Evolutionary conservation across 2,888 invertebrate genomes (phyloP).

Genomic region (Rhagonycha fulva): DNA sequence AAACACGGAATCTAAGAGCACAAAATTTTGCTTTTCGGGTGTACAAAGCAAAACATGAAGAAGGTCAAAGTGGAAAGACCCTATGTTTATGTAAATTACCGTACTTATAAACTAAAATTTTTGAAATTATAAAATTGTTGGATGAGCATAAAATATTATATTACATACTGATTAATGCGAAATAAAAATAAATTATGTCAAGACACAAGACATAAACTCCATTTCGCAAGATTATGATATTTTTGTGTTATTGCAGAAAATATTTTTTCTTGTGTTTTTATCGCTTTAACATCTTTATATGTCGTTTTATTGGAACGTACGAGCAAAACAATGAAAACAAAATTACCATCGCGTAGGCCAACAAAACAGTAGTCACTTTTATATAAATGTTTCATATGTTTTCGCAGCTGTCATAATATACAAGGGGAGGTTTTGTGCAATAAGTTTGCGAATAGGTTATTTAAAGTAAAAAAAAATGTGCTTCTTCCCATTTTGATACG

Average conservation of each 20-base stretch:
- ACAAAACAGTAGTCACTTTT: conserved; percentile 33
- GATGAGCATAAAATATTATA: not conserved
- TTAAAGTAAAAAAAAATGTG: conserved; percentile 39
- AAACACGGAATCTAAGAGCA: too few species aligned
- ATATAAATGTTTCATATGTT: conserved; percentile 35
- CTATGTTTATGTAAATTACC: not conserved
- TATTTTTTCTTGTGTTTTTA: conserved; percentile 17
- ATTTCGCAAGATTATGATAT: not conserved
- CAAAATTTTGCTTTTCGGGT: too few species aligned
- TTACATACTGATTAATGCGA: not conserved
- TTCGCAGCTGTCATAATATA: conserved; percentile 36
- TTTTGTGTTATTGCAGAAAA: conserved; percentile 9
- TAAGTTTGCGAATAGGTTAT: conserved; percentile 42
- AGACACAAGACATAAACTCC: not conserved
- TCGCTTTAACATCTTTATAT: conserved; percentile 15
- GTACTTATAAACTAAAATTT: not conserved
- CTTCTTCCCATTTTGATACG: conserved; percentile 34
- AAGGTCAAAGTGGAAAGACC: not conserved
- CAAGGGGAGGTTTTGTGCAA: conserved; percentile 36
- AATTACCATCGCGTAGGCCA: conserved; percentile 31
- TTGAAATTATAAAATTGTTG: not conserved
- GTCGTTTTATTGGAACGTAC: conserved; percentile 3
- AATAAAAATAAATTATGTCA: not conserved
- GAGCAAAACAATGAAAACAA: conserved; percentile 23
- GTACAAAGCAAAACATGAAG: too few species aligned